Evolutionary conservation across 2,888 invertebrate genomes (phyloP), one percentile per base, ranked within the genome.

Genomic region (Perithous albicinctus): DNA sequence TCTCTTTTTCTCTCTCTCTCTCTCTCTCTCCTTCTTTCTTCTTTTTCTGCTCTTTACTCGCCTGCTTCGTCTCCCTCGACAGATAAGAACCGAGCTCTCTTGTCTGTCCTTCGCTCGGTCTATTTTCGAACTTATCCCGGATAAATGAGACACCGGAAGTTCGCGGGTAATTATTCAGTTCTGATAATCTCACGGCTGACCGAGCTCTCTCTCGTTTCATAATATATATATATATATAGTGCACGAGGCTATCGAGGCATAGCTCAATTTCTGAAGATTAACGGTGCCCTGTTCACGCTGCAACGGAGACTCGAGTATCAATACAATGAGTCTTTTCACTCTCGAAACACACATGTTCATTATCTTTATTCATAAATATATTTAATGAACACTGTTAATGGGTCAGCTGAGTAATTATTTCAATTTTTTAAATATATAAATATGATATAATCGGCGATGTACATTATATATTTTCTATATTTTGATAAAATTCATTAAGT

Each of bases 71-170:
- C 46, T 26, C 23, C 5, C 29, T 41, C 41, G 38, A 43, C 20
- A 54, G 64, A 67, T 63, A 59, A 73, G 63, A 56, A n/a, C n/a
- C 74, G 23, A 63, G 54, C 48, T 15, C 69, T 20, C 64, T 77
- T 67, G 64, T 70, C 23, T 12, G 32, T 76, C n/a, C 15, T 63
- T 67, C 64, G 41, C 10, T 56, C 54, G 56, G 26, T 46, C 73
- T 46, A 48, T 63, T 63, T 59, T 74, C 56, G 6, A 56, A 41
- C 51, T 66, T 54, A 32, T 59, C 43, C 35, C 15, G 15, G n/a
- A 18, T 15, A 67, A 46, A 23, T 7, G 26, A 48, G 26, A 48
- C 41, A 74, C 61, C 78, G 74, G 74, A 67, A 79, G 69, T 15
- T 54, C 10, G 29, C 29, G 15, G 46, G 12, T 64, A 78, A 70